Evolutionary conservation across 2,888 invertebrate genomes (phyloP).

Genomic region (Eupithecia vulgata): DNA sequence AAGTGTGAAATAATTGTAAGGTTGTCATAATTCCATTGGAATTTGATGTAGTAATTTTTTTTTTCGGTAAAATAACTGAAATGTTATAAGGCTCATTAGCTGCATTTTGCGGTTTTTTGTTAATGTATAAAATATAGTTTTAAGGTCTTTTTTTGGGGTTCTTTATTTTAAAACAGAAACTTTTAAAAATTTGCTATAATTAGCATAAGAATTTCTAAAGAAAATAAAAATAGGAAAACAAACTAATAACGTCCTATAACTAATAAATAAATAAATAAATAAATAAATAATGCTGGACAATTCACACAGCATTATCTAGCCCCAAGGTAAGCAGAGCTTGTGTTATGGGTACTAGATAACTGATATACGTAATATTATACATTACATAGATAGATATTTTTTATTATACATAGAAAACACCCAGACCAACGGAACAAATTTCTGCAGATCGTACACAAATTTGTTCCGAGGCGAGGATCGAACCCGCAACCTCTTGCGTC

Average conservation of each 20-base stretch:
- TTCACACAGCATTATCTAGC: too few relatives aligned
- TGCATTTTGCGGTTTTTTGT: background rate
- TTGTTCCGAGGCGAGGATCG: too few relatives aligned
- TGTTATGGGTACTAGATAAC: too few relatives aligned
- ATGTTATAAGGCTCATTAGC: constrained; percentile 1
- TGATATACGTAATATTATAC: too few relatives aligned
- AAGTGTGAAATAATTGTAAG: background rate
- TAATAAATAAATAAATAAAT: too few relatives aligned
- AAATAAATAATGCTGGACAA: too few relatives aligned
- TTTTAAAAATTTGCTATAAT: background rate
- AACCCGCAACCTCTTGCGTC: too few relatives aligned
- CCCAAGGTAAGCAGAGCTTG: too few relatives aligned
- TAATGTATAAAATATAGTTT: background rate
- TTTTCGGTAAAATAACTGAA: constrained; percentile 8
- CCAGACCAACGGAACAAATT: too few relatives aligned
- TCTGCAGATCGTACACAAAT: too few relatives aligned
- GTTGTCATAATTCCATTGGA: constrained; percentile 4
- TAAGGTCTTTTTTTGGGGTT: background rate
- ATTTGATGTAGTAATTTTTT: background rate
- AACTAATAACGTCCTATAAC: background rate
- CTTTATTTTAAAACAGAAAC: background rate
- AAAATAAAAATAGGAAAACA: background rate
- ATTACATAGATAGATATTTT: too few relatives aligned
- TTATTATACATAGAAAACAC: too few relatives aligned
- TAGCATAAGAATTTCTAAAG: background rate